Evolutionary conservation across 1,140 invertebrate species (phyloP).

Genomic region (Neotoxoptera formosana): DNA sequence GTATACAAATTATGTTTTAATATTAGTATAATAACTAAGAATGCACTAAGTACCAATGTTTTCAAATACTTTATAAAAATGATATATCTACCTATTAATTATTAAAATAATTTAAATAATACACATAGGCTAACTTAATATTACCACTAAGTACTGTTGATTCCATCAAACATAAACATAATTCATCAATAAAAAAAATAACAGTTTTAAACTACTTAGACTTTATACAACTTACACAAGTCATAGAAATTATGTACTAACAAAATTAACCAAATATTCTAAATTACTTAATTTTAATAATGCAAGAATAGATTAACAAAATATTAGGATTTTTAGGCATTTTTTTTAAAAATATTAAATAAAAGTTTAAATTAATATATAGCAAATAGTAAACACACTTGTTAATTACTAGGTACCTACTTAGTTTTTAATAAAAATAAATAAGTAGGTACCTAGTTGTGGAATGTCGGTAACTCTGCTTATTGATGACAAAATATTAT

Average conservation of each 20-base stretch:
- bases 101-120: not conserved
- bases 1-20: not conserved
- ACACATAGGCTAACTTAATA: not conserved
- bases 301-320: too few species aligned
- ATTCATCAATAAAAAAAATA: not conserved
- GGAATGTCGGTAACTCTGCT: not conserved
- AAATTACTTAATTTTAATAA: not conserved
- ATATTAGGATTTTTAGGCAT: too few species aligned
- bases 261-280: not conserved
- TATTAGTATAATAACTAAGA: not conserved
- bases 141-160: too few species aligned
- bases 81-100: not conserved
- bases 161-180: too few species aligned
- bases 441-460: not conserved
- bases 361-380: too few species aligned
- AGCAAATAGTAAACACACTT: too few species aligned
- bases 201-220: not conserved
- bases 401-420: not conserved
- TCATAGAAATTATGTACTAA: not conserved
- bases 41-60: not conserved
- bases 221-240: not conserved
- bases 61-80: not conserved
- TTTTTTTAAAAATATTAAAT: too few species aligned
- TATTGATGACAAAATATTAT: not conserved
- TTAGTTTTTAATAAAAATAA: not conserved